Percentiles rank a stretch among this genome's conserved stretches.
Conservation (phyloP, 2,797 vertebrate species). For the Hippopotamyrus pictus region DNA sequence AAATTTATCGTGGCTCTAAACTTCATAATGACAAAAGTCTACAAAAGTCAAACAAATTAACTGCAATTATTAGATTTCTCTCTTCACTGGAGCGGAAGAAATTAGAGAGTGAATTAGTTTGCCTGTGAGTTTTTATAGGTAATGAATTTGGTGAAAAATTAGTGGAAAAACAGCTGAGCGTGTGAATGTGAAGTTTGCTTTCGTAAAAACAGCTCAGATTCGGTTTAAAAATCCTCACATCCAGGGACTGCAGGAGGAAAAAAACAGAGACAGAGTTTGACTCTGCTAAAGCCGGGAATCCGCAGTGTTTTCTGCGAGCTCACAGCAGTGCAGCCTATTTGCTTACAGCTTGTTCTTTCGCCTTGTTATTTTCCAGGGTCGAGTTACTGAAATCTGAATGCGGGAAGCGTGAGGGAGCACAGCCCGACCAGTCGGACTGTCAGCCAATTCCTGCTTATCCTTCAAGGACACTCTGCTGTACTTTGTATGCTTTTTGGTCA, state of each 20-base stretch:
- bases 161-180: background rate
- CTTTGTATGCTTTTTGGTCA: background rate
- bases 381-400: background rate
- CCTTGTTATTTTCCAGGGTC: background rate
- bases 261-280: background rate
- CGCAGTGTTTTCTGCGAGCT: background rate
- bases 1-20: background rate
- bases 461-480: background rate
- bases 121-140: background rate
- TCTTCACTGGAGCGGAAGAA: background rate
- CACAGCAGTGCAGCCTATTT: background rate
- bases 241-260: background rate
- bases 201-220: background rate
- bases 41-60: constrained; percentile 5
- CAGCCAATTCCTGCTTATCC: background rate
- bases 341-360: background rate
- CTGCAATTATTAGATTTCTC: constrained; percentile 1
- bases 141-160: background rate
- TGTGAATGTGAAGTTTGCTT: background rate
- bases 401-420: background rate
- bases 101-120: background rate
- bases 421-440: background rate
- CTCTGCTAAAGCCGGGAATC: background rate
- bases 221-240: background rate
- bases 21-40: background rate